Evolutionary conservation across 2,888 invertebrate genomes (phyloP).

Genomic region (Hypsopygia costalis): DNA sequence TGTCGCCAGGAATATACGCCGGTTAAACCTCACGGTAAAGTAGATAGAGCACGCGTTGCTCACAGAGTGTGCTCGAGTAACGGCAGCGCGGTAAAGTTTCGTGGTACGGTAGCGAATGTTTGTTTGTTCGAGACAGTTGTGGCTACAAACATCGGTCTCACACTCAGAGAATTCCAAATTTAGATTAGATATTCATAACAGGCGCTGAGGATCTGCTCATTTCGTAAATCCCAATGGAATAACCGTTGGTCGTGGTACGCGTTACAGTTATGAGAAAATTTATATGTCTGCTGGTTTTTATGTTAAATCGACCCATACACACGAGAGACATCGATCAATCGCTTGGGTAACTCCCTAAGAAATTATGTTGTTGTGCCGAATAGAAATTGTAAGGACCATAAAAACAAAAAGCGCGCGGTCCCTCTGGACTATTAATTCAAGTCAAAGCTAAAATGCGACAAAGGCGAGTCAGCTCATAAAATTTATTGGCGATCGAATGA

Average conservation of each 20-base stretch:
- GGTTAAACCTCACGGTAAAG: conserved; percentile 24
- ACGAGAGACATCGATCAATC: conserved; percentile 10
- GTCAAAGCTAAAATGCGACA: conserved; percentile 68
- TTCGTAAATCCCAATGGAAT: conserved; percentile 58
- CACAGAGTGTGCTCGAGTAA: conserved; percentile 22
- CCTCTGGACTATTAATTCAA: conserved; percentile 67
- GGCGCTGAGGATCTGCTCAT: conserved; percentile 61
- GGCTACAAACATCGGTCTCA: conserved; percentile 71
- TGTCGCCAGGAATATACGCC: conserved; percentile 54
- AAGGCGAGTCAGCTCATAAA: conserved; percentile 77
- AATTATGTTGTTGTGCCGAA: conserved; percentile 17
- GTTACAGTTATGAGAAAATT: conserved; percentile 38
- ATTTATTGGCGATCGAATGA: conserved; percentile 80
- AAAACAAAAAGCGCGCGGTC: conserved; percentile 52
- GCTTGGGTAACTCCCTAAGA: conserved; percentile 14
- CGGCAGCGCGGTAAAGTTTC: conserved; percentile 33
- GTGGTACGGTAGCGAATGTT: conserved; percentile 64
- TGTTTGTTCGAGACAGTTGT: conserved; percentile 65
- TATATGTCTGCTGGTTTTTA: conserved; percentile 16
- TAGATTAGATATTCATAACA: conserved; percentile 79
- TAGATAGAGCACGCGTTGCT: too few species aligned
- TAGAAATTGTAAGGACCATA: conserved; percentile 30
- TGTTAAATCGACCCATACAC: conserved; percentile 1
- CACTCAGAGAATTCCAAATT: conserved; percentile 76
- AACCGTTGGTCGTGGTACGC: conserved; percentile 47